Evolutionary conservation across 2,797 vertebrate genomes (phyloP), one percentile per base, ranked within the genome.

Genomic region (Dipus sagitta): DNA sequence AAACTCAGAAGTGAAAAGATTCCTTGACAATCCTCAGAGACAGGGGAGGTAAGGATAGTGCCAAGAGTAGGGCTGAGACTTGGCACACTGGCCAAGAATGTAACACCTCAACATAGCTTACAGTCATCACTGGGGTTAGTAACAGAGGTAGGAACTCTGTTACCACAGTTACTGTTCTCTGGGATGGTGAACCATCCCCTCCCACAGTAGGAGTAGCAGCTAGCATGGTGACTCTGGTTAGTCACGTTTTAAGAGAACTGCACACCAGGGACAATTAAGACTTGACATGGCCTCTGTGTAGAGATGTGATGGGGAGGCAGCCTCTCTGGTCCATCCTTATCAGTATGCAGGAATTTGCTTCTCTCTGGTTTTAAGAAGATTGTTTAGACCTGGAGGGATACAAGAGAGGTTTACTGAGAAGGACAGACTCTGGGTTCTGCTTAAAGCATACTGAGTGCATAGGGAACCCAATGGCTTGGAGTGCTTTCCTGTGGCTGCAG

Each of bases 331-430:
- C 78, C 81, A 23, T 88, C 12, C 24, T 83, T 83, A 30, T 32
- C 15, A 70, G 64, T 13, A 13, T 62, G 24, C 26, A 18, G 68
- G 38, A 52, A 78, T 85, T 72, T 30, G 34, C 77, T 91, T 90
- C 65, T 88, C 30, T 94, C 77, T 32, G 54, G 60, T 86, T 88
- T 94, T n/a, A 32, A 42, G 52, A 47, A 68, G 95, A 77, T 77
- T 30, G 87, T 90, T 82, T 92, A 87, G 95, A 93, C 86, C 96
- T 96, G 54, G 67, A 68, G 74, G 42, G 94, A 91, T 62, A 94
- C 62, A 93, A 90, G 60, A 60, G 0, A 17, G 6, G 1, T 65
- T 17, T 68, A 8, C 58, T 79, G 86, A 65, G 38, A 67, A 26
- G 77, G 54, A 52, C 28, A 79, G 71, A 88, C 67, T 80, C 21